Evolutionary conservation across 2,113 vertebrate genomes (phyloP).

Genomic region (Melanostigma gelatinosum): DNA sequence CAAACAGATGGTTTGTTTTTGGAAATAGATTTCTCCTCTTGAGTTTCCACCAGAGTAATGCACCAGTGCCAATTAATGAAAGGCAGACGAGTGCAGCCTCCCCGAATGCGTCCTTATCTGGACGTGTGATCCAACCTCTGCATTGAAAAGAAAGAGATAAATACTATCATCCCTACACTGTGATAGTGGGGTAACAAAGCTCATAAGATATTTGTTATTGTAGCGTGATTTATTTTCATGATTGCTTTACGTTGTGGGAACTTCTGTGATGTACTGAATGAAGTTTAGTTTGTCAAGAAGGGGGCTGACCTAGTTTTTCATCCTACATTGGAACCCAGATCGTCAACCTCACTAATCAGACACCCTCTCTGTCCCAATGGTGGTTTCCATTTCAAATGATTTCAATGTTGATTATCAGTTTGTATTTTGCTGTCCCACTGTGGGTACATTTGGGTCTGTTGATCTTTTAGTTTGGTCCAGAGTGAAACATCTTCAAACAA

Average conservation of each 20-base stretch:
- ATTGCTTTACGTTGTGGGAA: neutral
- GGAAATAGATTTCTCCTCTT: slow-evolving; percentile 38
- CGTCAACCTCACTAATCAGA: slow-evolving; percentile 56
- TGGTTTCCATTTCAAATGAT: slow-evolving; percentile 31
- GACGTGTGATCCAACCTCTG: slow-evolving; percentile 13
- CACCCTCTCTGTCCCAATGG: slow-evolving; percentile 4
- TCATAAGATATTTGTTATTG: neutral
- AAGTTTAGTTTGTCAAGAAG: slow-evolving; percentile 36
- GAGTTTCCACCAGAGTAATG: slow-evolving; percentile 5
- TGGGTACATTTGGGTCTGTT: slow-evolving; percentile 4
- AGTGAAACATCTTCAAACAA: slow-evolving; percentile 15
- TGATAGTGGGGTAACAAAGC: slow-evolving; percentile 30
- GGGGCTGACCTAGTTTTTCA: slow-evolving; percentile 61
- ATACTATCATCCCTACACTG: slow-evolving; percentile 5
- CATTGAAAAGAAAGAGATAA: slow-evolving; percentile 10
- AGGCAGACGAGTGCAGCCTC: neutral
- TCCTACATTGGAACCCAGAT: slow-evolving; percentile 54
- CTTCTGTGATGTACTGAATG: slow-evolving; percentile 15
- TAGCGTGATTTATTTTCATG: slow-evolving; percentile 4
- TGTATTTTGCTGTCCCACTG: slow-evolving; percentile 13
- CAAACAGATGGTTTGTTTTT: slow-evolving; percentile 55
- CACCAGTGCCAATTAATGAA: slow-evolving; percentile 12
- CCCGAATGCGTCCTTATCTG: slow-evolving; percentile 18
- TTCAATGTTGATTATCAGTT: slow-evolving; percentile 33
- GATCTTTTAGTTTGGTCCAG: slow-evolving; percentile 3